phyloP scores from a whole-genome alignment of 2,113 vertebrate genomes.

The Trichomycterus rosablanca region DNA sequence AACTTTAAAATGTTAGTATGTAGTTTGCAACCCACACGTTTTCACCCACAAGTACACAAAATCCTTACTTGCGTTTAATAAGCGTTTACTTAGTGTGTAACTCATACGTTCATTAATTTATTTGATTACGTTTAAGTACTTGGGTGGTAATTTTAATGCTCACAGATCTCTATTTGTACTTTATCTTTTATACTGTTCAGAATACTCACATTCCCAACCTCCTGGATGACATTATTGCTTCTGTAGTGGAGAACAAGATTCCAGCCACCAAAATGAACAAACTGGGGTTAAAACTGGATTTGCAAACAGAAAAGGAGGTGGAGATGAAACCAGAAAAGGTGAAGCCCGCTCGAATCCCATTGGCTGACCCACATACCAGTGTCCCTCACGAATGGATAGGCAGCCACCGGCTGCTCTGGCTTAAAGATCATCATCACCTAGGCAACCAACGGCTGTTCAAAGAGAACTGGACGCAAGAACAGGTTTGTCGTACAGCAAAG shows the following conservation, averaged over 20 bases:
- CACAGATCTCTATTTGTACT: too few relatives aligned
- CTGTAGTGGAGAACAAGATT: slow-evolving; percentile 89
- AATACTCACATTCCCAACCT: slow-evolving; percentile 78
- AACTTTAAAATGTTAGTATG: too few relatives aligned
- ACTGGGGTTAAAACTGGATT: slow-evolving; percentile 65
- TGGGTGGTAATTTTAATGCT: too few relatives aligned
- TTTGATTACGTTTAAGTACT: too few relatives aligned
- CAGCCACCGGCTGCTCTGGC: slow-evolving; percentile 77
- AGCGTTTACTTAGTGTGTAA: too few relatives aligned
- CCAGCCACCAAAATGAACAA: slow-evolving; percentile 76
- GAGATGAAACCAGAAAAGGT: slow-evolving; percentile 13
- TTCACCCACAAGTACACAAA: too few relatives aligned
- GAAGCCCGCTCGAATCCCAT: slow-evolving; percentile 27
- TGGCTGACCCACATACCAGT: slow-evolving; percentile 55
- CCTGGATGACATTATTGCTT: slow-evolving; percentile 87
- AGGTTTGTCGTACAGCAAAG: slow-evolving; percentile 61
- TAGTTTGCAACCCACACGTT: too few relatives aligned
- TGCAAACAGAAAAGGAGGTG: slow-evolving; percentile 57
- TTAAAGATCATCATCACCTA: slow-evolving; percentile 76
- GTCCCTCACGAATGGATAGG: slow-evolving; percentile 79
- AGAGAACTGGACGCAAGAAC: slow-evolving; percentile 80
- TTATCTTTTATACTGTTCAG: slow-evolving; percentile 46
- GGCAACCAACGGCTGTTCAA: slow-evolving; percentile 84
- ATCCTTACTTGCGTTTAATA: too few relatives aligned
- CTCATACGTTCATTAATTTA: too few relatives aligned